Evolutionary conservation across 2,797 vertebrate species (phyloP).

Genomic region (Epinephelus coioides): DNA sequence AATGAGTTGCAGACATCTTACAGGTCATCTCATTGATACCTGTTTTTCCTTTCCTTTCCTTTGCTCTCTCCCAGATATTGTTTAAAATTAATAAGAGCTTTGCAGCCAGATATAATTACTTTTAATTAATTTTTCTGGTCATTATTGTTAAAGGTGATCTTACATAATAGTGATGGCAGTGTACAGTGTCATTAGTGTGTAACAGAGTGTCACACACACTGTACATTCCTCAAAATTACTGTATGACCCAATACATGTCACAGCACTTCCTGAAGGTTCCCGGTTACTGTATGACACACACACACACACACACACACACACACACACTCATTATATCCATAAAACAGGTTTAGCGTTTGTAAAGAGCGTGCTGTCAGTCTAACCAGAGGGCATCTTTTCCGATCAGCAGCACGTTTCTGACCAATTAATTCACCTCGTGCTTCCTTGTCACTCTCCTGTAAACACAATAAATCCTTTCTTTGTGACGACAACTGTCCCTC

Average conservation of each 20-base stretch:
- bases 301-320: conserved; percentile 13
- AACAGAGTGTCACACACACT: background rate
- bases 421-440: background rate
- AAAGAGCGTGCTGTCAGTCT: no score
- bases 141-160: no score
- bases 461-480: background rate
- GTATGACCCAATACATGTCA: no score
- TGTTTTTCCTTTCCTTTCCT: no score
- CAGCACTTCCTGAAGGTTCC: background rate
- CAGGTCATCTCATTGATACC: no score
- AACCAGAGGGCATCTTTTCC: background rate
- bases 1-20: no score
- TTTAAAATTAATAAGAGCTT: no score
- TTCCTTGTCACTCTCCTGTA: conserved; percentile 35
- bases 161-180: background rate
- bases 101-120: no score
- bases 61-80: no score
- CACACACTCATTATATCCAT: background rate
- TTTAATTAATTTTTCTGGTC: no score
- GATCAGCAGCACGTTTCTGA: background rate
- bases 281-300: background rate
- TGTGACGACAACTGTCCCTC: background rate
- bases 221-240: background rate
- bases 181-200: background rate
- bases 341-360: background rate